phyloP scores from a whole-genome alignment of 2,888 invertebrate species.

The Cheilosia vulpina region DNA sequence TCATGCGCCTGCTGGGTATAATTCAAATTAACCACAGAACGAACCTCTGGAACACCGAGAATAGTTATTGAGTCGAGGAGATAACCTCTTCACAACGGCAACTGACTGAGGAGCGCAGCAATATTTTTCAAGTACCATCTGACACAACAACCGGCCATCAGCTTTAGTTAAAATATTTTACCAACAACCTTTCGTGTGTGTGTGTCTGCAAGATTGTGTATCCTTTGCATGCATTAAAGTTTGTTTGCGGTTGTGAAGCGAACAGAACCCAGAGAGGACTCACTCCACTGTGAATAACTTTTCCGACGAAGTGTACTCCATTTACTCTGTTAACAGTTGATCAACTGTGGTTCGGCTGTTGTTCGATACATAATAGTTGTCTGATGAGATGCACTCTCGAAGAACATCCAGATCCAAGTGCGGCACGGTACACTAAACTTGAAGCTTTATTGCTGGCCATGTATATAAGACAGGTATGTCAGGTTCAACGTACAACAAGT shows the following conservation, averaged over 20 bases:
- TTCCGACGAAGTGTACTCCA: conserved; percentile 4
- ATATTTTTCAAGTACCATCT: conserved; percentile 41
- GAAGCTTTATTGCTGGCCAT: background rate
- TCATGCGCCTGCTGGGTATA: background rate
- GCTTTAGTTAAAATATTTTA: background rate
- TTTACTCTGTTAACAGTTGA: conserved; percentile 14
- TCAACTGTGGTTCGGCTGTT: conserved; percentile 23
- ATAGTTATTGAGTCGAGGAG: background rate
- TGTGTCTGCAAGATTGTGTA: background rate
- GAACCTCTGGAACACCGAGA: background rate
- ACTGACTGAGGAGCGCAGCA: background rate
- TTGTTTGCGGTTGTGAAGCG: conserved; percentile 1
- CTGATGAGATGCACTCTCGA: conserved; percentile 17
- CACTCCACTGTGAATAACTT: conserved; percentile 19
- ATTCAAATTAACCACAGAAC: conserved; percentile 3
- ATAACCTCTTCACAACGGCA: background rate
- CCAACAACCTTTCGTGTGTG: background rate
- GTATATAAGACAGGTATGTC: background rate
- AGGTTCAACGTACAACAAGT: background rate
- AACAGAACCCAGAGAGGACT: background rate
- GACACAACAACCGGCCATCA: conserved; percentile 15
- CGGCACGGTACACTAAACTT: background rate
- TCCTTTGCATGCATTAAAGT: conserved; percentile 6
- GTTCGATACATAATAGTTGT: conserved; percentile 14
- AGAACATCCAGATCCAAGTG: background rate